phyloP scores from a whole-genome alignment of 2,113 vertebrate species.

The Cepphus grylle region DNA sequence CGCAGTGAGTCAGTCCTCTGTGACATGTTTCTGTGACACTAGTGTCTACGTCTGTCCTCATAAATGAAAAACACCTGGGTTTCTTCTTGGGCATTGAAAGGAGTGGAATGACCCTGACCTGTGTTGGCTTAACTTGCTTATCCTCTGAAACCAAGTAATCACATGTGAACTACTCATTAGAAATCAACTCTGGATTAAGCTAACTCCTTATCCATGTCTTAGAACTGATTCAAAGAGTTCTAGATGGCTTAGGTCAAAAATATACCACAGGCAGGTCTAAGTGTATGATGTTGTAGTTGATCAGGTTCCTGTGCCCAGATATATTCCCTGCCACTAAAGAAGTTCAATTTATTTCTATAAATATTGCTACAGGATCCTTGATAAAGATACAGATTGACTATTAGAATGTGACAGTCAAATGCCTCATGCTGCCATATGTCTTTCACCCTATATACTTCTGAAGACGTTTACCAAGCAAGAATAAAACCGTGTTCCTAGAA shows the following conservation, averaged over 20 bases:
- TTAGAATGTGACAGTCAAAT: background rate
- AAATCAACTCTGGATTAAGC: background rate
- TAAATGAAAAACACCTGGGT: background rate
- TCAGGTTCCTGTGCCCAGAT: background rate
- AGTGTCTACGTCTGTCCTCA: background rate
- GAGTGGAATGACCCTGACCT: background rate
- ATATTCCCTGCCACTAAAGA: background rate
- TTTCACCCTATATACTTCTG: background rate
- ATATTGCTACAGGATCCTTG: background rate
- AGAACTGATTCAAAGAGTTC: slow-evolving; percentile 19
- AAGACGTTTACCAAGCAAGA: background rate
- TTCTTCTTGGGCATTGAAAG: background rate
- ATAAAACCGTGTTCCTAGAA: background rate
- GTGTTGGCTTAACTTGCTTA: slow-evolving; percentile 6
- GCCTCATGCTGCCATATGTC: background rate
- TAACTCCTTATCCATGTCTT: slow-evolving; percentile 5
- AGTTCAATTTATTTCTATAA: background rate
- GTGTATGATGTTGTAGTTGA: background rate
- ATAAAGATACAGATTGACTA: background rate
- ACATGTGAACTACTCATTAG: slow-evolving; percentile 6
- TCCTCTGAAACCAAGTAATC: slow-evolving; percentile 33
- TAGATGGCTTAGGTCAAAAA: background rate
- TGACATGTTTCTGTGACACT: background rate
- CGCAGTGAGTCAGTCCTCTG: background rate
- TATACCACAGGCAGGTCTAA: background rate